Percentiles rank a stretch among this genome's conserved stretches.
Conservation (phyloP, 2,888 invertebrate genomes). For the Prostheceraeus crozeri region DNA sequence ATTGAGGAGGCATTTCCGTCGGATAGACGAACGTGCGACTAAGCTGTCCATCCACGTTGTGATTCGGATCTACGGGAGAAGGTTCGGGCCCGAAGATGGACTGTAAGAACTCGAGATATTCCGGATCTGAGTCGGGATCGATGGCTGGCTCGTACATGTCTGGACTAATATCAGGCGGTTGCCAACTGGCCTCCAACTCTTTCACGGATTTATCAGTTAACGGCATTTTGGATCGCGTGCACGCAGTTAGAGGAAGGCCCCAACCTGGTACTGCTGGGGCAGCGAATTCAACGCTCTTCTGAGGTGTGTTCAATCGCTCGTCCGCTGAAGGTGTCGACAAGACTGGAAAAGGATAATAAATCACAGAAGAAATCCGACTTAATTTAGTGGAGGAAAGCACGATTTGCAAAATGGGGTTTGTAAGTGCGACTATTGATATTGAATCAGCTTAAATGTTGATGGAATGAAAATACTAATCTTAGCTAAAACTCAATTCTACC, state of each 20-base stretch:
- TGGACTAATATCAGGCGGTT: conserved; percentile 3
- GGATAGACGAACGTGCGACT: no score
- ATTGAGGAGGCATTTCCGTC: no score
- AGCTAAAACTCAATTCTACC: no score
- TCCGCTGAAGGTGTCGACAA: not conserved
- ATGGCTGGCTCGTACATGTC: conserved; percentile 12
- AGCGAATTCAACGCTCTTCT: no score
- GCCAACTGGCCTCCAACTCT: conserved; percentile 5
- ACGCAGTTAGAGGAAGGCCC: not conserved
- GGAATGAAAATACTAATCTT: no score
- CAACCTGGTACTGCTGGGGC: not conserved
- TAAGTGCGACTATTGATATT: no score
- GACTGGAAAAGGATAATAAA: conserved; percentile 10
- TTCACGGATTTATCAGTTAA: not conserved
- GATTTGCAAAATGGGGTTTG: no score
- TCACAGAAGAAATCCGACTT: no score
- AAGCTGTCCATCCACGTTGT: not conserved
- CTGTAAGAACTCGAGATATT: not conserved
- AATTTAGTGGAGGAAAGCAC: no score
- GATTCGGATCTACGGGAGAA: not conserved
- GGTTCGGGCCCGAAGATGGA: not conserved
- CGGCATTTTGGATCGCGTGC: not conserved
- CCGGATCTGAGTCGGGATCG: not conserved
- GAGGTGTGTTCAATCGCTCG: no score
- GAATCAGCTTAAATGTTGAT: no score